Evolutionary conservation across 2,797 vertebrate genomes (phyloP).

Genomic region (Yasuhikotakia modesta): DNA sequence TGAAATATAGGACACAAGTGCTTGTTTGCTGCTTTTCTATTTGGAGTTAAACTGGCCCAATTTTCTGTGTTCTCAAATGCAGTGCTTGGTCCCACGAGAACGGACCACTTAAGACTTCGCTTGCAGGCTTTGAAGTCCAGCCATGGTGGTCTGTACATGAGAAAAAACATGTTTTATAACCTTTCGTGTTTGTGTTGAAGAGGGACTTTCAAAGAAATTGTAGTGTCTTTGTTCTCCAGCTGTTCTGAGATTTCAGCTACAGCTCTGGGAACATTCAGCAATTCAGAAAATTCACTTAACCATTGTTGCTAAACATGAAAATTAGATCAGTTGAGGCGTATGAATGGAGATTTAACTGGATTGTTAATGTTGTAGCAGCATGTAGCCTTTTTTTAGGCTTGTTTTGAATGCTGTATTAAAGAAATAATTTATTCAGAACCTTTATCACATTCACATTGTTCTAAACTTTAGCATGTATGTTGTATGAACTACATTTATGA

Average conservation of each 20-base stretch:
- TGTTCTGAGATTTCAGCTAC: slow-evolving; percentile 30
- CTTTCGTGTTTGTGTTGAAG: slow-evolving; percentile 39
- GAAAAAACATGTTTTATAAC: slow-evolving; percentile 29
- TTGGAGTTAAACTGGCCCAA: slow-evolving; percentile 27
- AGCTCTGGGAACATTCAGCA: slow-evolving; percentile 4
- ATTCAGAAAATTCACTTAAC: slow-evolving; percentile 14
- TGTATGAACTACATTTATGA: too few relatives aligned
- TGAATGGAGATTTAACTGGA: slow-evolving; percentile 3
- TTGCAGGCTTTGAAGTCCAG: slow-evolving; percentile 33
- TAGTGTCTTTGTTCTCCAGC: slow-evolving; percentile 23
- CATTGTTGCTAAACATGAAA: background rate
- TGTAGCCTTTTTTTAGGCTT: too few relatives aligned
- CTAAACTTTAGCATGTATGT: too few relatives aligned
- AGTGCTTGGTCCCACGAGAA: slow-evolving; percentile 30
- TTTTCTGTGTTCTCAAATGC: slow-evolving; percentile 24
- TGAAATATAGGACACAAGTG: background rate
- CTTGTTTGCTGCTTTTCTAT: background rate
- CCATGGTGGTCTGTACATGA: slow-evolving; percentile 21
- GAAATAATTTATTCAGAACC: background rate
- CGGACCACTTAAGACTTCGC: background rate
- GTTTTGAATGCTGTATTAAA: background rate
- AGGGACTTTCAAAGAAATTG: slow-evolving; percentile 20
- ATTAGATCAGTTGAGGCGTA: slow-evolving; percentile 10
- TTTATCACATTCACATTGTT: background rate
- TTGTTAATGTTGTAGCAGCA: background rate